A percentile compares a stretch with the other conserved stretches of the same genome.
Evolutionary conservation across 1,140 invertebrate species (phyloP).

Genomic region (Brachionus calyciflorus): DNA sequence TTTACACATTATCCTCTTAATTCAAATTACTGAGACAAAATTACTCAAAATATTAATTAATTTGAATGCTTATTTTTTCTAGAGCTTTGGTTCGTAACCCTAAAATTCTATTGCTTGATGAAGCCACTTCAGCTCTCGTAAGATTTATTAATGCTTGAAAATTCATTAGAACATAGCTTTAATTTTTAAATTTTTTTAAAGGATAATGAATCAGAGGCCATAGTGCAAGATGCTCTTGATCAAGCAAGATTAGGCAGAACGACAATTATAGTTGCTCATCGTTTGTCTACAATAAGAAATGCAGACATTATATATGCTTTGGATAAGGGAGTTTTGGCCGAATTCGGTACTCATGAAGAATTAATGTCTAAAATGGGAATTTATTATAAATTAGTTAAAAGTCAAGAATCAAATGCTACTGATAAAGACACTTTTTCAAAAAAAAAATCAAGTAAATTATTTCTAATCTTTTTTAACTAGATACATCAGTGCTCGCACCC

Average conservation of each 20-base stretch:
- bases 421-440: background rate
- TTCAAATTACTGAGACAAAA: no score
- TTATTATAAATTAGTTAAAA: conserved; percentile 40
- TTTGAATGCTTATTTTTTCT: no score
- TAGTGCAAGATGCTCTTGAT: conserved; percentile 56
- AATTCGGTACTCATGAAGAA: conserved; percentile 67
- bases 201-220: conserved; percentile 34
- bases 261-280: conserved; percentile 59
- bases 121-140: conserved; percentile 71
- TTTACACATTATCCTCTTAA: no score
- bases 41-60: no score
- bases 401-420: background rate
- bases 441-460: background rate
- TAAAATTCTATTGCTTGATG: conserved; percentile 79
- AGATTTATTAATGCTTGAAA: no score
- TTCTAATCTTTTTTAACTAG: background rate
- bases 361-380: conserved; percentile 39
- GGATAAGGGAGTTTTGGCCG: conserved; percentile 82
- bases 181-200: no score
- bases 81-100: conserved; percentile 64
- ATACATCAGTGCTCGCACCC: no score
- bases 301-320: conserved; percentile 87
- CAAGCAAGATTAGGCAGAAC: conserved; percentile 56
- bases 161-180: no score
- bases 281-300: conserved; percentile 83